These are phyloP conservation scores for Oxytorus armatus DNA, from an alignment of 2,888 invertebrate species.

Conservation along the genomic window DNA sequence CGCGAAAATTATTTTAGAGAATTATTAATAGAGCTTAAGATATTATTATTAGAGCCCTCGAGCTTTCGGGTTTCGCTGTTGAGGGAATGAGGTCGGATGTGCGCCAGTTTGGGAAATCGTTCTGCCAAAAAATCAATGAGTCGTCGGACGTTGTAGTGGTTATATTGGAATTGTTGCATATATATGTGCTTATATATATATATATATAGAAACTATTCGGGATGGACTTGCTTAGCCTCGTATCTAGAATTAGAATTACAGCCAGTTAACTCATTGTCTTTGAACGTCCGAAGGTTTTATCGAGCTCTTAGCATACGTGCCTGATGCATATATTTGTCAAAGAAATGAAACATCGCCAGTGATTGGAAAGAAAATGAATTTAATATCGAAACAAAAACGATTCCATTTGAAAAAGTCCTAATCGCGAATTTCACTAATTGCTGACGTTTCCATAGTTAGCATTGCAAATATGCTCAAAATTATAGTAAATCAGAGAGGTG, in stretches of 20 bases:
- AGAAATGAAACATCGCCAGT: too few relatives aligned
- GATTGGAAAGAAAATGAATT: too few relatives aligned
- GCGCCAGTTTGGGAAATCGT: slow-evolving; percentile 53
- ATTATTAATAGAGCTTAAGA: slow-evolving; percentile 54
- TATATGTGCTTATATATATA: not conserved
- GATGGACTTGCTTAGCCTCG: slow-evolving; percentile 40
- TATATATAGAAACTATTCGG: slow-evolving; percentile 8
- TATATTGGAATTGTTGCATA: slow-evolving; percentile 29
- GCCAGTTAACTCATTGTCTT: not conserved
- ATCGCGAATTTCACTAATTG: too few relatives aligned
- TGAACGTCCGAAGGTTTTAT: not conserved
- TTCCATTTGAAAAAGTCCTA: too few relatives aligned
- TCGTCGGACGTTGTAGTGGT: slow-evolving; percentile 2
- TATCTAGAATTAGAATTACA: slow-evolving; percentile 44
- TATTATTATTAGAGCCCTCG: slow-evolving; percentile 40
- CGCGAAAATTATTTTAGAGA: slow-evolving; percentile 43
- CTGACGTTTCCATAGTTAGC: too few relatives aligned
- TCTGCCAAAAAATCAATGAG: slow-evolving; percentile 57
- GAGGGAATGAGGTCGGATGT: slow-evolving; percentile 47
- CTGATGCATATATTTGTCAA: too few relatives aligned
- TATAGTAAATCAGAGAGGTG: too few relatives aligned
- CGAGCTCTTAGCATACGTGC: not conserved
- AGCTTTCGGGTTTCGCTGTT: slow-evolving; percentile 20
- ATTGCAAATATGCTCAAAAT: too few relatives aligned
- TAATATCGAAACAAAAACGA: too few relatives aligned